Base-by-base conservation (phyloP, 2,113 vertebrate species). In the Syngnathoides biaculeatus region DNA sequence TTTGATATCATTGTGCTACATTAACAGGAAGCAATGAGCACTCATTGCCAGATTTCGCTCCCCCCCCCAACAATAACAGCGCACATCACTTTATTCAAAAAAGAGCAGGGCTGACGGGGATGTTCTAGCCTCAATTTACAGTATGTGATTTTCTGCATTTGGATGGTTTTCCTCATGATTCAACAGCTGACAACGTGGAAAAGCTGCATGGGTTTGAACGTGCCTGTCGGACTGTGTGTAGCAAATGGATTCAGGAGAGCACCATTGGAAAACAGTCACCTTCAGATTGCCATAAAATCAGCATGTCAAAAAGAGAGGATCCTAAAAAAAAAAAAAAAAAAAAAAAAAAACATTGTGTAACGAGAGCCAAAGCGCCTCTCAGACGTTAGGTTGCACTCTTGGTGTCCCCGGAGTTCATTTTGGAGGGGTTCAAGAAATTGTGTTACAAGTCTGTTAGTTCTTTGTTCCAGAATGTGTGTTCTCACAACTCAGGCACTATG, bases 241-340 rank as follows among this genome's bases (percentile, higher is more conserved):
- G 67, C 72, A 81, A 72, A 65, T 72, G 75, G 68, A 27, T 79
- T 79, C 78, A 80, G 76, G 72, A 90, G 81, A 93, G 91, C 92
- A 92, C 91, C 92, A 89, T 91, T 89, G 86, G 88, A 84, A 87
- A 83, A 88, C 82, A 85, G 87, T 87, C 80, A 64, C 64, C 71
- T 78, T 78, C 64, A 75, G 74, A 78, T 77, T 53, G 60, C 72
- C 77, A 64, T 42, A 64, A 68, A 85, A 69, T 85, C 74, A 72
- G 71, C 78, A 75, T 64, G 69, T 84, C 75, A 68, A 75, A 72
- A 72, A 71, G 77, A 35, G 65, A 75, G 70, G 65, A 60, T 64
- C 50, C n/a, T n/a, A n/a, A n/a, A n/a, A n/a, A n/a, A n/a, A n/a
- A n/a, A n/a, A n/a, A n/a, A n/a, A n/a, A n/a, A n/a, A n/a, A n/a